Evolutionary conservation across 2,888 invertebrate species (phyloP), one percentile per base, ranked within the genome.

Genomic region (Apodemia duryi): DNA sequence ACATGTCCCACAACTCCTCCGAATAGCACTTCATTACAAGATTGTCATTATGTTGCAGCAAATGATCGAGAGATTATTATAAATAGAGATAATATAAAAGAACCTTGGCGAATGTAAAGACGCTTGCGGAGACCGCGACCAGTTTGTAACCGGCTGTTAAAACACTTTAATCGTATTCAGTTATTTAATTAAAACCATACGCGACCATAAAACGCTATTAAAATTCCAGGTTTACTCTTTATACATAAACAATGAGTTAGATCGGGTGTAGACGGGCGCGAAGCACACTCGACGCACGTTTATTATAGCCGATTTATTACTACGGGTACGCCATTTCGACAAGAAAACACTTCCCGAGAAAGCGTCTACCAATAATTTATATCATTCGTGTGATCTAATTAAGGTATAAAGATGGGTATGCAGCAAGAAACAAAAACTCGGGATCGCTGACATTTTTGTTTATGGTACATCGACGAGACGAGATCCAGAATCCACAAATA

Each of bases 391-490:
- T 89, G 89, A 89, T 91, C 84, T 88, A 90, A 88, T 88, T 90
- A 88, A 78, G 83, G 84, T 90, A 79, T 82, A 89, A 84, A 85
- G 86, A 86, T 86, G 84, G 85, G 84, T 84, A 91, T 87, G 87
- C 90, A 87, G 85, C 79, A 81, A 88, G 91, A 91, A 91, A 91
- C 91, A 92, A 92, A 92, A 92, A 92, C 91, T 92, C 81, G 87
- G 88, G 91, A 91, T 91, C 91, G 91, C 91, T 92, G 92, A 92
- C 92, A 92, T 92, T 92, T 92, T 92, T 92, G 92, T 92, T 92
- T 92, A 92, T 92, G 92, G 92, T 92, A 90, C 91, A 89, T 90
- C 86, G 88, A 77, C 77, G 78, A 78, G 81, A 88, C 84, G 85
- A 86, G 82, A 88, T 90, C 85, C 87, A 88, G 88, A 89, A 89